Evolutionary conservation across 2,797 vertebrate genomes (phyloP).

Genomic region (Acrossocheilus wenchowensis): DNA sequence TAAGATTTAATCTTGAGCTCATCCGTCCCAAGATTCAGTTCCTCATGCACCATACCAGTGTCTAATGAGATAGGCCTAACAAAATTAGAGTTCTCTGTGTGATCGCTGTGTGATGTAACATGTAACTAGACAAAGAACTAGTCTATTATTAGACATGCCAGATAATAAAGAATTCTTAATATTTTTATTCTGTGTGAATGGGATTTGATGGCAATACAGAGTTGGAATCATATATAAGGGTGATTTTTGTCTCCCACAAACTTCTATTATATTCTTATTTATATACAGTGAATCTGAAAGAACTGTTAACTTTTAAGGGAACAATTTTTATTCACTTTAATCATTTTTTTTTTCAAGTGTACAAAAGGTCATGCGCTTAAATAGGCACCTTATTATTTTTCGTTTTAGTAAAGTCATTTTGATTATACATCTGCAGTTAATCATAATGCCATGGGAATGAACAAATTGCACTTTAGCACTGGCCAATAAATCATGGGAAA

Average conservation of each 20-base stretch:
- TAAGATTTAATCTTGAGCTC: slow-evolving; percentile 51
- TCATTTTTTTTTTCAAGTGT: background rate
- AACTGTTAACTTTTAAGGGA: background rate
- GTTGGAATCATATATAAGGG: background rate
- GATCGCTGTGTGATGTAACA: slow-evolving; percentile 16
- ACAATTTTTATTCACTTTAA: background rate
- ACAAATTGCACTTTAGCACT: slow-evolving; percentile 11
- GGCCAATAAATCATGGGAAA: slow-evolving; percentile 12
- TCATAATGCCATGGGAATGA: slow-evolving; percentile 29
- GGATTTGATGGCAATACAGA: background rate
- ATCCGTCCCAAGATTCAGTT: slow-evolving; percentile 14
- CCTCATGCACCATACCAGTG: slow-evolving; percentile 19
- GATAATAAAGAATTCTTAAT: background rate
- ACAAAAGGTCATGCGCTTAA: slow-evolving; percentile 11
- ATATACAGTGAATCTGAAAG: background rate
- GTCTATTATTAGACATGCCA: background rate
- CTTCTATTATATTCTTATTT: background rate
- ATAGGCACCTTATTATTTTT: slow-evolving; percentile 9
- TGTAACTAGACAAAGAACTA: slow-evolving; percentile 29
- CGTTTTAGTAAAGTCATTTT: slow-evolving; percentile 1
- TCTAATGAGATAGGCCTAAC: slow-evolving; percentile 48
- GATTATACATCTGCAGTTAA: slow-evolving; percentile 16
- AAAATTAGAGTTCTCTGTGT: slow-evolving; percentile 48
- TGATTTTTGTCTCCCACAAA: background rate
- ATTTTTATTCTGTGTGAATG: background rate